A percentile compares a stretch with the other conserved stretches of the same genome.
Evolutionary conservation across 2,113 vertebrate genomes (phyloP).

Genomic region (Clarias batrachus): DNA sequence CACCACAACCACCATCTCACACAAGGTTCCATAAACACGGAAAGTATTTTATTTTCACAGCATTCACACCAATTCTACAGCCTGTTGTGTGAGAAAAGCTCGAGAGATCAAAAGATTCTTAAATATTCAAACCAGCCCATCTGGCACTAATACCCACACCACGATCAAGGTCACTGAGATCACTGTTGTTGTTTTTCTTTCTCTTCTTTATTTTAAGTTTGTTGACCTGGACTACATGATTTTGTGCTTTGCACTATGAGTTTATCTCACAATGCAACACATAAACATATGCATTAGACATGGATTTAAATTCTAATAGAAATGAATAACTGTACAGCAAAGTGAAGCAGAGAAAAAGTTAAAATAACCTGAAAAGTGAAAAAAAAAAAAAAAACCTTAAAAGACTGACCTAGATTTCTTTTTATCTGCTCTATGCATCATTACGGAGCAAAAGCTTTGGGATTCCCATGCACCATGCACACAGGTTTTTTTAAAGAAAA

Average conservation of each 20-base stretch:
- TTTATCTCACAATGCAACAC: background rate
- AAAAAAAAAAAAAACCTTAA: slow-evolving; percentile 10
- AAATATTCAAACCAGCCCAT: background rate
- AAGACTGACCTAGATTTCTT: slow-evolving; percentile 44
- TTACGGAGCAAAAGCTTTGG: slow-evolving; percentile 18
- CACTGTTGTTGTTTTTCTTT: background rate
- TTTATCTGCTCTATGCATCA: slow-evolving; percentile 19
- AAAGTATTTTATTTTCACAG: background rate
- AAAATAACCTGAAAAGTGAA: slow-evolving; percentile 28
- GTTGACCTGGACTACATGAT: background rate
- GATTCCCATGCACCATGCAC: background rate
- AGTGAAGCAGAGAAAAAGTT: slow-evolving; percentile 36
- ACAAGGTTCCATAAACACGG: background rate
- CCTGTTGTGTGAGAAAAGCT: background rate
- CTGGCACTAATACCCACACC: background rate
- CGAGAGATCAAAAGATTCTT: background rate
- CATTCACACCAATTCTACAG: background rate
- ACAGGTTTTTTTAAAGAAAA: background rate
- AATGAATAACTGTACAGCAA: background rate
- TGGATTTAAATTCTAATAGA: slow-evolving; percentile 30
- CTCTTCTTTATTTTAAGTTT: background rate
- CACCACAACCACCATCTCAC: background rate
- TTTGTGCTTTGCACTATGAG: background rate
- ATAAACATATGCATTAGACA: background rate
- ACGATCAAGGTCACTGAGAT: background rate